Percentiles rank a stretch among this genome's conserved stretches.
Conservation (phyloP, 2,113 vertebrate genomes). For the Ciconia stormi region DNA sequence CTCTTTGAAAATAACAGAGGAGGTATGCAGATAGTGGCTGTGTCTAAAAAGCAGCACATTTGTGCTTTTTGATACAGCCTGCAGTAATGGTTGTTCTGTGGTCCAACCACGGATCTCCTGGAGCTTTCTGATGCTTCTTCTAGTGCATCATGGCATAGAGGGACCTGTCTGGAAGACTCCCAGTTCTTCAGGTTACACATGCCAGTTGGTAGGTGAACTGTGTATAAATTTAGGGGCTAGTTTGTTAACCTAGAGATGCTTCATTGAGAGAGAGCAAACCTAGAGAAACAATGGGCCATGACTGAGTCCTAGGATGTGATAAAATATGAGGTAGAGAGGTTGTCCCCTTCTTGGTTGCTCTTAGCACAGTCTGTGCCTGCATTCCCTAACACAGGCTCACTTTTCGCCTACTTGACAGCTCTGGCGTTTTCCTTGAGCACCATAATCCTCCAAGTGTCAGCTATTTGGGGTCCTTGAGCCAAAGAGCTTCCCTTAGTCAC, state of each 20-base stretch:
- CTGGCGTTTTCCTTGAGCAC: background rate
- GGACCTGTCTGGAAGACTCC: background rate
- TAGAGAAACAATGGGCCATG: background rate
- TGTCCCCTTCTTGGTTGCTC: background rate
- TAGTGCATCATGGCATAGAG: background rate
- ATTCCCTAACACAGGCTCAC: background rate
- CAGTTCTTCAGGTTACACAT: background rate
- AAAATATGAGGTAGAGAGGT: background rate
- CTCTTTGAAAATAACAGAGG: background rate
- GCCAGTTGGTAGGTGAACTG: background rate
- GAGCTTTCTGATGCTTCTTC: background rate
- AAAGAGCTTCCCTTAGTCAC: background rate
- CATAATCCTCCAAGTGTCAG: background rate
- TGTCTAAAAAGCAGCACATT: background rate
- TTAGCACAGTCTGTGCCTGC: background rate
- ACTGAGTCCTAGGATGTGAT: background rate
- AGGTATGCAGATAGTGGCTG: background rate
- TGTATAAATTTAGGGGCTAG: background rate
- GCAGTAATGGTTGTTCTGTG: background rate
- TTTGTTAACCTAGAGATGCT: background rate
- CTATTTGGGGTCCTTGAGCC: background rate
- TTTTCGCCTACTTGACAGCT: background rate
- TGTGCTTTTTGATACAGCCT: background rate
- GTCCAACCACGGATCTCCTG: background rate
- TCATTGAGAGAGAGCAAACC: background rate